Evolutionary conservation across 2,888 invertebrate species (phyloP), one percentile per base, ranked within the genome.

Genomic region (Eremobia ochroleuca): DNA sequence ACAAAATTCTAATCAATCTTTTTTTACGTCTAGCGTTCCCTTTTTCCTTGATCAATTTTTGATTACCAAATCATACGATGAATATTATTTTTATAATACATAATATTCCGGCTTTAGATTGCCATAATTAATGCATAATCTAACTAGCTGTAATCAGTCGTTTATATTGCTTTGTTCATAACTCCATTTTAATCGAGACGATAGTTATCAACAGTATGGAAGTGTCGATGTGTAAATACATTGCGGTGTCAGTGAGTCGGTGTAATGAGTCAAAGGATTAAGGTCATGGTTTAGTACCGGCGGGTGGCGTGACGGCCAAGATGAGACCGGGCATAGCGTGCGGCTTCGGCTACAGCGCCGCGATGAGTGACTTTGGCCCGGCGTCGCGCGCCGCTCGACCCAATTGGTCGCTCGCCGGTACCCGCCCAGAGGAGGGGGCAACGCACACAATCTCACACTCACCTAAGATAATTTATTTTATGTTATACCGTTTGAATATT

Each of bases 381-480:
- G 93, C 95, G 96, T 94, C 97, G 97, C 97, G 97, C 97, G 97
- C 96, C 97, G 97, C 92, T 92, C 93, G 93, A 92, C 95, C 95
- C 97, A 95, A 97, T 97, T 97, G 97, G 97, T 94, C 93, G 94
- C 86, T 90, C 88, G 89, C 90, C 89, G 86, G 88, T 93, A 86
- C 94, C 95, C 96, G 96, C 96, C 96, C 96, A 94, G 93, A 93
- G 95, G 95, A 94, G 95, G 96, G 95, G 95, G 95, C 93, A 88
- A 94, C 96, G 91, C 96, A 96, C 96, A 96, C 96, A 93, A 90
- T 89, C 94, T 91, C 93, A 92, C 92, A 90, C 95, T 94, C 96
- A 96, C 96, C 96, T 96, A 96, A 96, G 96, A 96, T 96, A 96
- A 96, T 96, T 96, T 96, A 96, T 96, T 96, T 96, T 96, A 96